phyloP scores from a whole-genome alignment of 1,140 invertebrate species.

The Sinonovacula constricta region DNA sequence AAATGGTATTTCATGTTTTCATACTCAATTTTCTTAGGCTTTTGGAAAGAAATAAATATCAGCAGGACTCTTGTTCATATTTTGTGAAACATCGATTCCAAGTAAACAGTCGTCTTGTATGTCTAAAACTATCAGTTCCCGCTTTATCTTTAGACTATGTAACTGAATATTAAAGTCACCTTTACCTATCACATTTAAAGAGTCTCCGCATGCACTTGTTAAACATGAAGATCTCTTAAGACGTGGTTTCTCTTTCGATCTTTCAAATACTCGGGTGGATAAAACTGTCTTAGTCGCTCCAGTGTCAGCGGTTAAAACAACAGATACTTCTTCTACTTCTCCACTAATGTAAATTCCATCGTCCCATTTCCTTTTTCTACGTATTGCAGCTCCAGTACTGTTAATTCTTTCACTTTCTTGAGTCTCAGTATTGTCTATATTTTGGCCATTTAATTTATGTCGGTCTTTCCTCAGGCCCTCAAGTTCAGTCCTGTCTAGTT shows the following conservation, averaged over 20 bases:
- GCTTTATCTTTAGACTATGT: neutral
- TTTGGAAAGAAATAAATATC: neutral
- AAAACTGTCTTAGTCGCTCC: conserved; percentile 2
- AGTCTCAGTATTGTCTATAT: no score
- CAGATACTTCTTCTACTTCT: neutral
- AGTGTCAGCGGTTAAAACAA: conserved; percentile 12
- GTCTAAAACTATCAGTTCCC: neutral
- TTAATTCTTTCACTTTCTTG: neutral
- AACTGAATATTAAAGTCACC: conserved; percentile 15
- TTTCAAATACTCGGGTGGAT: neutral
- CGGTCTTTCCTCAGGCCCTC: neutral
- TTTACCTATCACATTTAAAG: no score
- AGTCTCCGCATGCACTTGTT: neutral
- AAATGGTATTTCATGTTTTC: neutral
- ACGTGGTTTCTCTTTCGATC: neutral
- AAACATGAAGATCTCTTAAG: conserved; percentile 19
- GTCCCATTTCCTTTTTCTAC: neutral
- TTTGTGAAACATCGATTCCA: neutral
- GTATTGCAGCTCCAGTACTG: neutral
- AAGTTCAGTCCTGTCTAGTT: conserved; percentile 4
- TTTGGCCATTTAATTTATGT: neutral
- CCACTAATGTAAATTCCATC: neutral
- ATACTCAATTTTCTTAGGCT: neutral
- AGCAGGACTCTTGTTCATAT: neutral
- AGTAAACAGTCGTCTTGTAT: neutral